Evolutionary conservation across 2,113 vertebrate genomes (phyloP).

Genomic region (Pseudorasbora parva): DNA sequence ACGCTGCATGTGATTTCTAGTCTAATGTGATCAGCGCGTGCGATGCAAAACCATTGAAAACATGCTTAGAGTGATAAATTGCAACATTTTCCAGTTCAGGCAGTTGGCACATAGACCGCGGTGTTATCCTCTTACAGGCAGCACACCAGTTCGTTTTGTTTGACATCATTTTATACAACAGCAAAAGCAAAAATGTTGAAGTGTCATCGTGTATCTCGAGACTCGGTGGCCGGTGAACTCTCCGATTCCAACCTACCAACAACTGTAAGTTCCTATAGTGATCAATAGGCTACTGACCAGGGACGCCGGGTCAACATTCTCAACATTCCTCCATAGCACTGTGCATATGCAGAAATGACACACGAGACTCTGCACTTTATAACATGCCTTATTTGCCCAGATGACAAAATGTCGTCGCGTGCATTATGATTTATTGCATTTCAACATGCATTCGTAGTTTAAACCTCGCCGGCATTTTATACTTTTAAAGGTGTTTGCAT

Average conservation of each 20-base stretch:
- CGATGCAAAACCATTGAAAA: neutral
- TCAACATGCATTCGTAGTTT: constrained; percentile 12
- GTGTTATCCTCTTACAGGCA: neutral
- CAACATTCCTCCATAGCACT: constrained; percentile 78
- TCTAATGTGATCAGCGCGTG: neutral
- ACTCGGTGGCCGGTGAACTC: neutral
- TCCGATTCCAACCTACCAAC: constrained; percentile 39
- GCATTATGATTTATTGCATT: constrained; percentile 21
- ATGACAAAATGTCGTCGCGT: constrained; percentile 42
- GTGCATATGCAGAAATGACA: constrained; percentile 57
- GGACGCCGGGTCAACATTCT: constrained; percentile 77
- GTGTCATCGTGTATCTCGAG: neutral
- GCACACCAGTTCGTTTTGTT: constrained; percentile 7
- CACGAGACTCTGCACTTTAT: constrained; percentile 38
- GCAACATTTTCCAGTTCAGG: neutral
- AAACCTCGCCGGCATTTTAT: constrained; percentile 37
- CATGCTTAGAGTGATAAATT: neutral
- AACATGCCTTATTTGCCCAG: constrained; percentile 35
- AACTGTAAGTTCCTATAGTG: constrained; percentile 56
- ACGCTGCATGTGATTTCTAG: neutral
- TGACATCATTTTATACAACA: neutral
- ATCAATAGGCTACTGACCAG: constrained; percentile 66
- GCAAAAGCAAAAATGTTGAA: neutral
- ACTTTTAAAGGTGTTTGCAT: constrained; percentile 24
- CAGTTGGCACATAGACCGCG: neutral